Conservation (phyloP, 2,113 vertebrate genomes). For the Talpa occidentalis region DNA sequence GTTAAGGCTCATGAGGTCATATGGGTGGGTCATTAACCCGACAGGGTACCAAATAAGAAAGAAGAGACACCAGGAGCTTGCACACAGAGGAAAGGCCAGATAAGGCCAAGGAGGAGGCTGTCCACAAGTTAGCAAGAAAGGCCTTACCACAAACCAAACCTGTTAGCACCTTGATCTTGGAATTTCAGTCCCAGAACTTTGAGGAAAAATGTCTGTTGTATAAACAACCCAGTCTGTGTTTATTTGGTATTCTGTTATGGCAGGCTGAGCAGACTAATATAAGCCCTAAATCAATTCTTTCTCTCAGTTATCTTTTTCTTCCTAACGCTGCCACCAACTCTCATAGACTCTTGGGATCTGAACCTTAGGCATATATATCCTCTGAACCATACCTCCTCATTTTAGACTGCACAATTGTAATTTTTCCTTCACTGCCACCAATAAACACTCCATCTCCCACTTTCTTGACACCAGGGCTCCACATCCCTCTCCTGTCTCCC, state of each 20-base stretch:
- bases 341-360: neutral
- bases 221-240: neutral
- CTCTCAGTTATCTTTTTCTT: neutral
- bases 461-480: neutral
- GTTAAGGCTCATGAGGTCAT: neutral
- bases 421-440: neutral
- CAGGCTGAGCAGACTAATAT: neutral
- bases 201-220: neutral
- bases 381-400: neutral
- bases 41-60: neutral
- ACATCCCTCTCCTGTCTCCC: neutral
- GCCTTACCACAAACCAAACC: neutral
- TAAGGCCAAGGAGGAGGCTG: neutral
- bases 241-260: neutral
- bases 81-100: neutral
- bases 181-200: neutral
- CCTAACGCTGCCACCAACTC: neutral
- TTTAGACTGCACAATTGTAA: conserved; percentile 10
- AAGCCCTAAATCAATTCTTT: neutral
- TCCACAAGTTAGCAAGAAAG: neutral
- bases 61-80: neutral
- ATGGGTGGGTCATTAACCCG: neutral
- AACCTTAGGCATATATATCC: neutral
- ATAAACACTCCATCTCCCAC: neutral
- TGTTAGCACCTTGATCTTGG: neutral